phyloP scores from a whole-genome alignment of 2,113 vertebrate genomes.

The Phaethornis superciliosus region DNA sequence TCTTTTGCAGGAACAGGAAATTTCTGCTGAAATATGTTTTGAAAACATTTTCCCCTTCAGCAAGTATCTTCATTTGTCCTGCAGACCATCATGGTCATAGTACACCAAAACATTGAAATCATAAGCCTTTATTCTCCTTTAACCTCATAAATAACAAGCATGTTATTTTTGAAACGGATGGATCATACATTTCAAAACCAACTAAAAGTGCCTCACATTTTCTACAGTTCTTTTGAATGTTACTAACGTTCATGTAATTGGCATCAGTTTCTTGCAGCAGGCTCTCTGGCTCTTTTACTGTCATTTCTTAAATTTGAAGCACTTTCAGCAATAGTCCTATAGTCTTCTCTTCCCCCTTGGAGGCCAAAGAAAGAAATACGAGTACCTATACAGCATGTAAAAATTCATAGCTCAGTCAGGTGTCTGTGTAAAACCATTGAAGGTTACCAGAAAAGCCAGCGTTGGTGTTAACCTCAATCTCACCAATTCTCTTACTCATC shows the following conservation, averaged over 20 bases:
- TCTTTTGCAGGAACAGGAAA: neutral
- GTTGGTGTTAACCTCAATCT: neutral
- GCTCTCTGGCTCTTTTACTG: neutral
- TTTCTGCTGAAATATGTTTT: neutral
- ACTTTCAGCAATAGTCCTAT: neutral
- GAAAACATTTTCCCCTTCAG: neutral
- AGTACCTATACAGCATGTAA: neutral
- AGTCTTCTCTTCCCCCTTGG: neutral
- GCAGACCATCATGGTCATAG: neutral
- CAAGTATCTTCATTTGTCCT: neutral
- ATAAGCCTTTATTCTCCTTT: neutral
- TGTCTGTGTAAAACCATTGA: neutral
- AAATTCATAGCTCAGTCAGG: neutral
- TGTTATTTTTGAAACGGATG: neutral
- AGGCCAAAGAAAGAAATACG: neutral
- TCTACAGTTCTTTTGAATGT: neutral
- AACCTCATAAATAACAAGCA: neutral
- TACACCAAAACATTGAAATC: neutral
- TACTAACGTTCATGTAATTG: neutral
- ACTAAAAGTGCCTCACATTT: neutral
- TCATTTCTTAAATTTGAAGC: neutral
- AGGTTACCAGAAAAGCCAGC: neutral
- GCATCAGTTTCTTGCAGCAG: neutral
- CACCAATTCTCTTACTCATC: accelerated
- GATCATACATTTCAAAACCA: neutral